Evolutionary conservation across 2,797 vertebrate species (phyloP).

Genomic region (Hydrocynus forskahlii): DNA sequence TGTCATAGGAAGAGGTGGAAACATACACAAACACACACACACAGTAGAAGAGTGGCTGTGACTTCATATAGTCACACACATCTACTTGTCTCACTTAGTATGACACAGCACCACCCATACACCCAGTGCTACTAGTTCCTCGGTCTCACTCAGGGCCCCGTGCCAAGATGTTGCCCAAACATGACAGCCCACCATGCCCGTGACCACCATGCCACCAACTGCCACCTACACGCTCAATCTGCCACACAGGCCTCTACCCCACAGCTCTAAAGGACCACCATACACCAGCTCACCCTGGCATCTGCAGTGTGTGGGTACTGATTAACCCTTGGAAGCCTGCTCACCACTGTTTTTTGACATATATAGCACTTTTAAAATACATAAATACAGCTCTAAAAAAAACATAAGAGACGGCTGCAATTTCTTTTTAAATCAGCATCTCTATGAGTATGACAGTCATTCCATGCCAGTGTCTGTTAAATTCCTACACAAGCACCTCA

Average conservation of each 20-base stretch:
- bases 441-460: no score
- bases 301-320: not conserved
- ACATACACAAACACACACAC: not conserved
- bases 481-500: no score
- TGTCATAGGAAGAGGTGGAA: no score
- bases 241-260: not conserved
- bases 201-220: conserved; percentile 7
- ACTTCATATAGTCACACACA: not conserved
- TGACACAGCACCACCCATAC: conserved; percentile 25
- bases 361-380: no score
- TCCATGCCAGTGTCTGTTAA: no score
- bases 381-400: no score
- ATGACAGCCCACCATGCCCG: conserved; percentile 15
- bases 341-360: no score
- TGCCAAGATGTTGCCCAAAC: conserved; percentile 24
- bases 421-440: no score
- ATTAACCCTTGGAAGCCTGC: not conserved
- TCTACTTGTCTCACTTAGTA: conserved; percentile 10
- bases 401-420: no score
- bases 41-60: not conserved
- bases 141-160: not conserved
- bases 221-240: conserved; percentile 16
- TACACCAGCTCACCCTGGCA: conserved; percentile 27
- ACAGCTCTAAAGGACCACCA: conserved; percentile 1
- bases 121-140: not conserved